A percentile compares a stretch with the other conserved stretches of the same genome.
Conservation (phyloP, 2,888 invertebrate species). For the Ligdia adustata region DNA sequence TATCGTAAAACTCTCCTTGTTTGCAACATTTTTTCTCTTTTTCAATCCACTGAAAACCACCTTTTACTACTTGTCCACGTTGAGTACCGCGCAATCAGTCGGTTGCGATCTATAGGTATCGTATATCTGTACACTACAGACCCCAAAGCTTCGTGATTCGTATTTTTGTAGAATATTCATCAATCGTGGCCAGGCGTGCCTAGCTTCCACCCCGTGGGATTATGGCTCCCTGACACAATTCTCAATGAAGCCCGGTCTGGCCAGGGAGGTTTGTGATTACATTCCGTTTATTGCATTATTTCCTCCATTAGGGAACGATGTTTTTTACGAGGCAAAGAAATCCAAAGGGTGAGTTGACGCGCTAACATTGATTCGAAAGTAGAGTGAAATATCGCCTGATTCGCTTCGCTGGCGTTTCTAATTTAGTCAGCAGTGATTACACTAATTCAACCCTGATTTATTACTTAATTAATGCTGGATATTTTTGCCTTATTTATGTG, state of each 20-base stretch:
- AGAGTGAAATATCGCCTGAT: slow-evolving; percentile 12
- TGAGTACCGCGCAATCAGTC: background rate
- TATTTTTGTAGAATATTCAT: slow-evolving; percentile 61
- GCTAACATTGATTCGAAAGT: slow-evolving; percentile 18
- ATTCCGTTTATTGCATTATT: slow-evolving; percentile 67
- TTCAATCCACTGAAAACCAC: slow-evolving; percentile 3
- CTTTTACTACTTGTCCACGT: slow-evolving; percentile 8
- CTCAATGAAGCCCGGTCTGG: slow-evolving; percentile 34
- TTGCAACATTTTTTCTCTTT: slow-evolving; percentile 9
- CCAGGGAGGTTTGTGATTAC: slow-evolving; percentile 60
- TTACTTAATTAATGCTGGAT: slow-evolving; percentile 7
- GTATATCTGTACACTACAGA: slow-evolving; percentile 1
- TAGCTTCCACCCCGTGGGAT: slow-evolving; percentile 55
- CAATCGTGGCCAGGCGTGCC: slow-evolving; percentile 61
- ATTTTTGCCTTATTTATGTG: slow-evolving; percentile 19
- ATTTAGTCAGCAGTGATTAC: slow-evolving; percentile 8
- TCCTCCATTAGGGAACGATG: slow-evolving; percentile 54
- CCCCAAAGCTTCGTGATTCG: slow-evolving; percentile 36
- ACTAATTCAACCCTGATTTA: slow-evolving; percentile 18
- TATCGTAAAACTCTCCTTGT: background rate
- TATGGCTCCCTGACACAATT: slow-evolving; percentile 41
- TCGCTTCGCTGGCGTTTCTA: slow-evolving; percentile 11
- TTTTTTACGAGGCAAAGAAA: slow-evolving; percentile 25
- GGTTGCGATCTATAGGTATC: background rate
- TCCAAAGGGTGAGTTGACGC: slow-evolving; percentile 26